Evolutionary conservation across 1,140 invertebrate genomes (phyloP).

Genomic region (Goniozus legneri): DNA sequence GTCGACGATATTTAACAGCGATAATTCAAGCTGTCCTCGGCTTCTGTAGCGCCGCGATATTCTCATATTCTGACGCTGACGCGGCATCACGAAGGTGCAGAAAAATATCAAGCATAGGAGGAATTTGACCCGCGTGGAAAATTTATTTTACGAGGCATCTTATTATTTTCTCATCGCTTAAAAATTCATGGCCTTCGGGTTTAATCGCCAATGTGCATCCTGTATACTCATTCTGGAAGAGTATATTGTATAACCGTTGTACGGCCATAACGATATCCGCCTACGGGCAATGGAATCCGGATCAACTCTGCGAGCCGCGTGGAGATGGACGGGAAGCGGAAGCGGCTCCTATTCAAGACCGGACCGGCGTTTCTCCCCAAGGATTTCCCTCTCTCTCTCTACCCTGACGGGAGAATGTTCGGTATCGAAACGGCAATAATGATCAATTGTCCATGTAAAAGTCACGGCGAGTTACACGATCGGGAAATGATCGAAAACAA

Average conservation of each 20-base stretch:
- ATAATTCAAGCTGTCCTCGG: conserved; percentile 23
- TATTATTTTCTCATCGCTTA: too few species aligned
- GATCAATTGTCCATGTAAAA: conserved; percentile 39
- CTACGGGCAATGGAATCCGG: conserved; percentile 11
- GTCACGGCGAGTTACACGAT: conserved; percentile 33
- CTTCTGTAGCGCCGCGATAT: too few species aligned
- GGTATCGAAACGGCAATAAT: conserved; percentile 31
- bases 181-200: too few species aligned
- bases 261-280: conserved; percentile 6
- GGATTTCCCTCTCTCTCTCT: neutral
- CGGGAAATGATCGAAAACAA: conserved; percentile 37
- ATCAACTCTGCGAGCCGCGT: conserved; percentile 11
- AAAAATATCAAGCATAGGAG: too few species aligned
- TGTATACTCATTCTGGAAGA: too few species aligned
- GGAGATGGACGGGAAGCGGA: conserved; percentile 15
- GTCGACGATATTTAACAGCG: conserved; percentile 21
- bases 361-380: neutral
- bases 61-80: too few species aligned
- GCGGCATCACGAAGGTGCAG: too few species aligned
- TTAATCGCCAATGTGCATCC: too few species aligned
- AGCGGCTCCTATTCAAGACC: conserved; percentile 10
- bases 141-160: too few species aligned
- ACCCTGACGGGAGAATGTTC: conserved; percentile 11
- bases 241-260: too few species aligned
- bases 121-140: too few species aligned